A percentile compares a stretch with the other conserved stretches of the same genome.
Conservation (phyloP, 2,888 invertebrate species). For the Drosophila yooni region DNA sequence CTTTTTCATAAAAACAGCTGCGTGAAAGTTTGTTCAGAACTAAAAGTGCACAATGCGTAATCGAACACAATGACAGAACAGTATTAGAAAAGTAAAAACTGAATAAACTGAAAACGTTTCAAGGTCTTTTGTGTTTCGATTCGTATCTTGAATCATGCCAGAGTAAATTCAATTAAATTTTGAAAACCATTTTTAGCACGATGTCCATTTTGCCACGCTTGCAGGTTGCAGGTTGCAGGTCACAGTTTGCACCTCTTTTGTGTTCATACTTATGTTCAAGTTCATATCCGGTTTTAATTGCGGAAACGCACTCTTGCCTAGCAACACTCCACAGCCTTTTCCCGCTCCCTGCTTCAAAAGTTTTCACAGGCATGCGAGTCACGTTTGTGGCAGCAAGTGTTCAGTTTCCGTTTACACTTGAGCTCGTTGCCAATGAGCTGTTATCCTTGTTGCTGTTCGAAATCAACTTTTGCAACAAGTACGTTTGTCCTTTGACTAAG, state of each 20-base stretch:
- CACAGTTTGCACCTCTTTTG: constrained; percentile 21
- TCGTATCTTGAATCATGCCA: constrained; percentile 35
- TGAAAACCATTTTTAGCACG: constrained; percentile 24
- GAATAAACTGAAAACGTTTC: constrained; percentile 1
- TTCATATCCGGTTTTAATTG: constrained; percentile 74
- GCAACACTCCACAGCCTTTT: not conserved
- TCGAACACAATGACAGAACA: constrained; percentile 13
- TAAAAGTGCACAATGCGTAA: constrained; percentile 25
- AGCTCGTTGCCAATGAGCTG: constrained; percentile 31
- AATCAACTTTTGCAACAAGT: constrained; percentile 3
- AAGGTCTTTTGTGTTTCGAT: constrained; percentile 5
- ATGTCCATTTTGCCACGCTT: constrained; percentile 8
- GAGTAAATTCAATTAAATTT: constrained; percentile 61
- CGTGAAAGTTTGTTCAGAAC: constrained; percentile 7
- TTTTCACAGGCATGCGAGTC: constrained; percentile 50
- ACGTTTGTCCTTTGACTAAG: constrained; percentile 45
- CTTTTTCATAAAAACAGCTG: constrained; percentile 33
- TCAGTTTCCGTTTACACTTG: constrained; percentile 17
- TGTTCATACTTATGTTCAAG: constrained; percentile 33
- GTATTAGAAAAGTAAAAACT: not conserved
- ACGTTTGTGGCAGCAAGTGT: constrained; percentile 74
- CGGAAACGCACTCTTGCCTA: constrained; percentile 66
- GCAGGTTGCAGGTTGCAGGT: constrained; percentile 11
- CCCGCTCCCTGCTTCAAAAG: not conserved
- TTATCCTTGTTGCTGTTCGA: constrained; percentile 9